Base-by-base conservation (phyloP, 92 coral and sea anemone species). In the Bergia sp. region DNA sequence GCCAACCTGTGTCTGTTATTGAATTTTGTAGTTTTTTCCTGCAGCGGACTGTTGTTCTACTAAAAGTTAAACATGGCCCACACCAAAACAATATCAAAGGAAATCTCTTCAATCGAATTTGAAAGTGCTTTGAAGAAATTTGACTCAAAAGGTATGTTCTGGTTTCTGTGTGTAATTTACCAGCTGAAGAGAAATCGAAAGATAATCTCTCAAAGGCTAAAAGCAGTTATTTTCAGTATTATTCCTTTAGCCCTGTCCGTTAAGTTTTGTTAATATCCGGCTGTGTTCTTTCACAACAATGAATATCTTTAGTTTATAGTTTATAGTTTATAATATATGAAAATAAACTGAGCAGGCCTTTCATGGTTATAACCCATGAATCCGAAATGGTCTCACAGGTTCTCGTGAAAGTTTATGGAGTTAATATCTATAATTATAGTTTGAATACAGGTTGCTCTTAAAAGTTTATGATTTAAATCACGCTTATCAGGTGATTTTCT, bases 111-210 rank as follows among this genome's bases (percentile, higher is more conserved):
- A 74, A 38, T 20, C 43, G 78, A 74, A 18, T 13, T 74, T 74
- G 47, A 74, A 39, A 74, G 21, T 41, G 47, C 78, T 74, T 74
- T 74, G 78, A 74, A 29, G 45, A 74, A 16, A 74, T 74, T 12
- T 38, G 78, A 74, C 36, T 41, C 78, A 74, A 39, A 74, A 74
- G 78, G 78, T 74, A 74, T 41, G 78, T 13, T 39, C 1, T 39
- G 23, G 41, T 42, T 72, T 72, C 42, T 37, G 7, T 74, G 12
- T 2, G 12, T 5, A 74, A 20, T 61, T 61, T 21, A 18, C 69
- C n/a, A 21, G 69, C 3, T 61, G 78, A 39, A 74, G 10, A 3
- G 77, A 74, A 29, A 11, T 2, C 5, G n/a, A 39, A 73, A 73
- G 43, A 1, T 37, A 43, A 7, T 15, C 13, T 39, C 39, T 2